Evolutionary conservation across 2,113 vertebrate species (phyloP).

Genomic region (Brachirus orientalis): DNA sequence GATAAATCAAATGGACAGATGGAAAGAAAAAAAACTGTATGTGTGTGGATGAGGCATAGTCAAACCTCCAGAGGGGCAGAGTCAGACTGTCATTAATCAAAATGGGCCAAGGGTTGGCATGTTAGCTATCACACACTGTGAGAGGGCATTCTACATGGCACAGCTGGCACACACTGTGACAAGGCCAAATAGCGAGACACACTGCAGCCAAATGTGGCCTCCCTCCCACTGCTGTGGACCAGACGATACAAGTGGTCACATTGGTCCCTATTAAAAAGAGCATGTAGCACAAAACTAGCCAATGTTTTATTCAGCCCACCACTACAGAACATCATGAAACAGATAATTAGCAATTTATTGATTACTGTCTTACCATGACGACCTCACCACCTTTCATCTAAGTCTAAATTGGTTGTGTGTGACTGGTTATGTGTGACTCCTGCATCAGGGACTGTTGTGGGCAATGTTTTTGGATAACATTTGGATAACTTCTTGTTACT

Average conservation of each 20-base stretch:
- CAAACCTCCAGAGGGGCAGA: conserved; percentile 3
- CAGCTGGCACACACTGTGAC: conserved; percentile 46
- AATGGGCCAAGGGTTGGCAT: conserved; percentile 45
- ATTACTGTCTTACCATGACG: too few species aligned
- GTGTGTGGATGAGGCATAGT: not conserved
- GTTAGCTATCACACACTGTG: conserved; percentile 56
- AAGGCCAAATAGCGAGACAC: conserved; percentile 39
- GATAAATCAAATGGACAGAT: not conserved
- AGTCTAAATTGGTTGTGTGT: too few species aligned
- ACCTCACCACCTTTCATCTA: too few species aligned
- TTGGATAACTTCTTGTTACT: too few species aligned
- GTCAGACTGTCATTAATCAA: conserved; percentile 55
- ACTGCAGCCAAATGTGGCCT: conserved; percentile 8
- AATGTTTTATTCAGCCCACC: too few species aligned
- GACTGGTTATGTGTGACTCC: too few species aligned
- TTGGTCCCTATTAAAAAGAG: conserved; percentile 27
- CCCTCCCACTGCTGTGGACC: not conserved
- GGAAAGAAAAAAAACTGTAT: conserved; percentile 6
- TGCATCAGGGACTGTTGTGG: too few species aligned
- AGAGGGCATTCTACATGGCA: conserved; percentile 42
- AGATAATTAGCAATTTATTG: too few species aligned
- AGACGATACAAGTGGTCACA: conserved; percentile 8
- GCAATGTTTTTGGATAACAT: too few species aligned
- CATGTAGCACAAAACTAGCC: not conserved
- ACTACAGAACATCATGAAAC: too few species aligned